A percentile compares a stretch with the other conserved stretches of the same genome.
Conservation (phyloP, 2,797 vertebrate genomes). For the Antrozous pallidus region DNA sequence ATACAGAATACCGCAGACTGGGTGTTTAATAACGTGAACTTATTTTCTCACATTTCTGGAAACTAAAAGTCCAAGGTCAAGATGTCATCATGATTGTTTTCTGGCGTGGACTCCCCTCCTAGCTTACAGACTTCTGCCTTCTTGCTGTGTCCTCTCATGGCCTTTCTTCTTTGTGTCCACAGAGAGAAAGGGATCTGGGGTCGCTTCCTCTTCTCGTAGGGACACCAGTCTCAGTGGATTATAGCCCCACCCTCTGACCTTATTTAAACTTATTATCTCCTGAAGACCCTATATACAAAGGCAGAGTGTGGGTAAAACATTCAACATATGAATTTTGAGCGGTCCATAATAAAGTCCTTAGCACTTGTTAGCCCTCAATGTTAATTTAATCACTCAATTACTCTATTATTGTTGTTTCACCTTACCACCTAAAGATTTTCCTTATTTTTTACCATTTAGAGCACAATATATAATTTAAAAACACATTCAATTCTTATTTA, state of each 20-base stretch:
- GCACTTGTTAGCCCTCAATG: background rate
- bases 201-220: background rate
- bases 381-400: background rate
- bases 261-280: background rate
- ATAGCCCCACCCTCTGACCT: background rate
- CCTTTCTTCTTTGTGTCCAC: background rate
- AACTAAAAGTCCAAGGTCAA: background rate
- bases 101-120: background rate
- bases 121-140: background rate
- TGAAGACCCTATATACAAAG: background rate
- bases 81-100: background rate
- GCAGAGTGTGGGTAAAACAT: background rate
- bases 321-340: background rate
- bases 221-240: background rate
- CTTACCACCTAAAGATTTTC: background rate
- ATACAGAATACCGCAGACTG: background rate
- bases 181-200: background rate
- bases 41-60: background rate
- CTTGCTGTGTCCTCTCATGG: fast-evolving
- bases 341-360: background rate
- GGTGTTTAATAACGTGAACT: background rate
- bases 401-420: background rate
- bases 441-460: constrained; percentile 9
- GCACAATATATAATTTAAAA: background rate
- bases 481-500: background rate